These are phyloP conservation scores for Globodera rostochiensis DNA, from an alignment of 1,140 invertebrate genomes.

Conservation along the genomic window DNA sequence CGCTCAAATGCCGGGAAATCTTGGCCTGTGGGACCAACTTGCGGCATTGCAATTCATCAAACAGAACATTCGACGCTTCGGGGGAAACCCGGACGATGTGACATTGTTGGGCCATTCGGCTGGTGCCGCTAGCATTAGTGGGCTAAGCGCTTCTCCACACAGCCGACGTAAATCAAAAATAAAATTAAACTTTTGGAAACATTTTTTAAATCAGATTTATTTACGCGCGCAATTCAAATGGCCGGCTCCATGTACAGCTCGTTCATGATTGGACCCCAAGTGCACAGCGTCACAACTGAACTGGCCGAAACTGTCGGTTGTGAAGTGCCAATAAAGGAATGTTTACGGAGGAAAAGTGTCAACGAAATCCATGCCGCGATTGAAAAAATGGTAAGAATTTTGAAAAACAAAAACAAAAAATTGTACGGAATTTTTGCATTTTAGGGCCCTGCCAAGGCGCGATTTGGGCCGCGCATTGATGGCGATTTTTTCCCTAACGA, in stretches of 20 bases:
- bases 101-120: slow-evolving; percentile 17
- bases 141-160: slow-evolving; percentile 18
- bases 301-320: slow-evolving; percentile 8
- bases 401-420: background rate
- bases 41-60: slow-evolving; percentile 16
- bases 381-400: slow-evolving; percentile 7
- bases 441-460: slow-evolving; percentile 39
- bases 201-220: slow-evolving; percentile 12
- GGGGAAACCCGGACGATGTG: slow-evolving; percentile 24
- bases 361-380: background rate
- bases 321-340: background rate
- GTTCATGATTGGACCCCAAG: slow-evolving; percentile 3
- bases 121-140: slow-evolving; percentile 21
- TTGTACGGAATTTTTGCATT: background rate
- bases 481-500: slow-evolving; percentile 43
- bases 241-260: slow-evolving; percentile 20
- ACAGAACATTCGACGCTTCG: slow-evolving; percentile 19
- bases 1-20: slow-evolving; percentile 17
- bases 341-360: background rate
- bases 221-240: slow-evolving; percentile 29
- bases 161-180: slow-evolving; percentile 21
- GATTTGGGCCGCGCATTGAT: slow-evolving; percentile 40
- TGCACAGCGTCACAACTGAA: background rate
- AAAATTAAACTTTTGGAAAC: background rate
- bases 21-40: slow-evolving; percentile 27